These are phyloP conservation scores for Meliscaeva auricollis DNA, from an alignment of 2,888 invertebrate species.

Conservation along the genomic window DNA sequence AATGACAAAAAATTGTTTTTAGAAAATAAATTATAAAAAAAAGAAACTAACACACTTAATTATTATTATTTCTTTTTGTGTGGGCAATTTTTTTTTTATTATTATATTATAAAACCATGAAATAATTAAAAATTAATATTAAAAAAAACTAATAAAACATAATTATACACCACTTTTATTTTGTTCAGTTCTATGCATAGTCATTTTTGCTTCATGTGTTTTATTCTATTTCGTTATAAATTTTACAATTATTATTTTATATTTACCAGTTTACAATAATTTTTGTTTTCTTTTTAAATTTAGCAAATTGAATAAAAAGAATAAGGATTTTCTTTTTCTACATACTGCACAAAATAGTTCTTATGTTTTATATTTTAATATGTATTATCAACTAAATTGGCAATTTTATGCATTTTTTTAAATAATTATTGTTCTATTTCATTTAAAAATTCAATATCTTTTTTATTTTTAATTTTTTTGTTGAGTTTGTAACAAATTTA, in stretches of 20 bases:
- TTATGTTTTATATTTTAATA: constrained; percentile 9
- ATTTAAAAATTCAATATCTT: constrained; percentile 48
- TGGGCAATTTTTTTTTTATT: constrained; percentile 13
- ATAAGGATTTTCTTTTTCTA: constrained; percentile 20
- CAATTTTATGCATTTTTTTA: constrained; percentile 66
- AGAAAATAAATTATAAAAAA: constrained; percentile 42
- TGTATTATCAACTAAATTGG: constrained; percentile 63
- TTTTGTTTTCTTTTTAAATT: constrained; percentile 19
- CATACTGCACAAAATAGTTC: constrained; percentile 54
- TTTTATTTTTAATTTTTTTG: constrained; percentile 38
- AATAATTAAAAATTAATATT: constrained; percentile 15
- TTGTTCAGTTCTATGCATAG: constrained; percentile 66
- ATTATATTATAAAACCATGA: constrained; percentile 17
- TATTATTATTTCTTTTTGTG: constrained; percentile 1
- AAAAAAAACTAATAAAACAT: constrained; percentile 24
- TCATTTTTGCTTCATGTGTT: constrained; percentile 44
- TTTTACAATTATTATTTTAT: too few relatives aligned
- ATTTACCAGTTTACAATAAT: constrained; percentile 42
- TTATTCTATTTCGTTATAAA: constrained; percentile 71
- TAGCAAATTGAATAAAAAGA: constrained; percentile 29
- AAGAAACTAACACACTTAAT: constrained; percentile 39
- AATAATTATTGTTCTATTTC: constrained; percentile 71
- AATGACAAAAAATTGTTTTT: constrained; percentile 39
- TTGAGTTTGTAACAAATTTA: constrained; percentile 66
- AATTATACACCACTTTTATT: constrained; percentile 40